phyloP scores from a whole-genome alignment of 2,888 invertebrate species.

The Aphelenchoides bicaudatus region DNA sequence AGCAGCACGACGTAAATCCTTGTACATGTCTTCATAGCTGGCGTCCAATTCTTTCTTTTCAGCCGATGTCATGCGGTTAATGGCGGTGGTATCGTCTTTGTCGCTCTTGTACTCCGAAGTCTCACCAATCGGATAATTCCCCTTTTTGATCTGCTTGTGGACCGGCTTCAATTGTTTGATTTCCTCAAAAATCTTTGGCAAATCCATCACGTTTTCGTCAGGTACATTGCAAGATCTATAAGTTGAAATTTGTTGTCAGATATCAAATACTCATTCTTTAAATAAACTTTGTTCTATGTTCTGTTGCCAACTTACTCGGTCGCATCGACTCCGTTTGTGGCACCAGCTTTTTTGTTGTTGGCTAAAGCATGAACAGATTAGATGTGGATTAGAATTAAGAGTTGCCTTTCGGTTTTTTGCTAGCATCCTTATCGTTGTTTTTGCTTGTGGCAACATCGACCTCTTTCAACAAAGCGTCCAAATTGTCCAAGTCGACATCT shows the following conservation, averaged over 20 bases:
- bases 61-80: conserved; percentile 62
- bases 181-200: conserved; percentile 29
- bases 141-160: conserved; percentile 77
- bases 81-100: conserved; percentile 54
- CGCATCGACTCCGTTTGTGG: conserved; percentile 11
- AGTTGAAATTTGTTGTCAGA: too few relatives aligned
- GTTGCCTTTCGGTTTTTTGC: conserved; percentile 30
- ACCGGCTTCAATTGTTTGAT: conserved; percentile 63
- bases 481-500: conserved; percentile 48
- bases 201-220: background rate
- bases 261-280: too few relatives aligned
- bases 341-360: conserved; percentile 11
- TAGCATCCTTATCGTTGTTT: conserved; percentile 31
- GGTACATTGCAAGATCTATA: conserved; percentile 2
- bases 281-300: conserved; percentile 26
- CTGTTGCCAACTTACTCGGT: conserved; percentile 19
- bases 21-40: conserved; percentile 77
- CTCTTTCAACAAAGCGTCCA: conserved; percentile 55
- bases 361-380: background rate
- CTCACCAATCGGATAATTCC: conserved; percentile 80
- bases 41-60: conserved; percentile 81
- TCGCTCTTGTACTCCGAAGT: conserved; percentile 37
- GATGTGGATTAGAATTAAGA: background rate
- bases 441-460: conserved; percentile 44
- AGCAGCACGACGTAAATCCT: conserved; percentile 82